A percentile compares a stretch with the other conserved stretches of the same genome.
phyloP scores from a whole-genome alignment of 2,888 invertebrate species.

The Cenopis cana region DNA sequence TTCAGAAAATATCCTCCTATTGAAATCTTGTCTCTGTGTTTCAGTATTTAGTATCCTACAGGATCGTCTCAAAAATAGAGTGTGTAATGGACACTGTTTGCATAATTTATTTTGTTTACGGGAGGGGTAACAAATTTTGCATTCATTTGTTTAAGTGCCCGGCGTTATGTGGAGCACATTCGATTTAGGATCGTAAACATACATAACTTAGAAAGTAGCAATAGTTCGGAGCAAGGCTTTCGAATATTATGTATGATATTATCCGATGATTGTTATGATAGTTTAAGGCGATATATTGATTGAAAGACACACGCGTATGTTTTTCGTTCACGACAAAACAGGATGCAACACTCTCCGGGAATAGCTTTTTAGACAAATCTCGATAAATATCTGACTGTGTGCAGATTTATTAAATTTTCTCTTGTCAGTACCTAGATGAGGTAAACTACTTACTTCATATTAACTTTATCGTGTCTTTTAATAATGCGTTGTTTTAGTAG shows the following conservation, averaged over 20 bases:
- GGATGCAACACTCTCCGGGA: too few species aligned
- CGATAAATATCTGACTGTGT: too few species aligned
- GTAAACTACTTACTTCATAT: too few species aligned
- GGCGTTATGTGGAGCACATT: conserved; percentile 20
- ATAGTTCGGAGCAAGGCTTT: neutral
- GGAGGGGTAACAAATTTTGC: conserved; percentile 61
- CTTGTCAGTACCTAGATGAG: too few species aligned
- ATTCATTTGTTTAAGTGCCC: conserved; percentile 57
- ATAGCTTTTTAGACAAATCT: too few species aligned
- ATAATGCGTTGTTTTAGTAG: too few species aligned
- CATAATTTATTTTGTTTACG: conserved; percentile 68
- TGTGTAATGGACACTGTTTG: conserved; percentile 65
- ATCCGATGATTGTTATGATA: too few species aligned
- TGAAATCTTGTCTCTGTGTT: conserved; percentile 9
- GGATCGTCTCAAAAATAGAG: conserved; percentile 58
- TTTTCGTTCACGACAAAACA: too few species aligned
- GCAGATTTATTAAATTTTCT: too few species aligned
- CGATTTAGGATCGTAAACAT: conserved; percentile 27
- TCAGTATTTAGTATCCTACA: conserved; percentile 34
- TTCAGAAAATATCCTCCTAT: neutral
- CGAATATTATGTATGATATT: neutral
- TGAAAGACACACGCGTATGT: too few species aligned
- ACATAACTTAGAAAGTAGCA: neutral
- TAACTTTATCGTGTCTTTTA: too few species aligned
- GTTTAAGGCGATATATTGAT: too few species aligned